Evolutionary conservation across 2,113 vertebrate genomes (phyloP).

Genomic region (Taxidea taxus): DNA sequence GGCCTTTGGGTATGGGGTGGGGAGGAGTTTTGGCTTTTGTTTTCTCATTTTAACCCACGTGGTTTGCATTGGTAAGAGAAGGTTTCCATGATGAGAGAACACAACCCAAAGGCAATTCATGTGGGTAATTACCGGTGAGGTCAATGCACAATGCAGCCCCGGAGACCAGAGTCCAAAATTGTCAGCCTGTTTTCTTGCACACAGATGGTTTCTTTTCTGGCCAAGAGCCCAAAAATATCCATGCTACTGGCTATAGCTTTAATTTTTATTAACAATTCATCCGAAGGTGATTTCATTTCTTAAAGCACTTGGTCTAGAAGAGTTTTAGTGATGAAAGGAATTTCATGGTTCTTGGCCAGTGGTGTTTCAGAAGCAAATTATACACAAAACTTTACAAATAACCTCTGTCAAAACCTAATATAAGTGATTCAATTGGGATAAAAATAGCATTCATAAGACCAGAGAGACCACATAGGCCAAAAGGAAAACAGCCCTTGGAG

Average conservation of each 20-base stretch:
- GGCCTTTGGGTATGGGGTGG: neutral
- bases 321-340: slow-evolving; percentile 2
- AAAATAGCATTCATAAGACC: neutral
- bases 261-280: slow-evolving; percentile 56
- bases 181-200: slow-evolving; percentile 54
- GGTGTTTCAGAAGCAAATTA: slow-evolving; percentile 23
- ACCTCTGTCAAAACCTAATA: neutral
- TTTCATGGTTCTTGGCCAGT: neutral
- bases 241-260: slow-evolving; percentile 24
- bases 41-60: slow-evolving; percentile 55
- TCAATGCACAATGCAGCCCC: neutral
- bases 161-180: slow-evolving; percentile 39
- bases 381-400: neutral
- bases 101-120: slow-evolving; percentile 53
- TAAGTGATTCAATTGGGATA: neutral
- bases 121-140: slow-evolving; percentile 39
- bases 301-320: neutral
- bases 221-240: slow-evolving; percentile 30
- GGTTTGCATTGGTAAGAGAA: slow-evolving; percentile 44
- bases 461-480: neutral
- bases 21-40: neutral
- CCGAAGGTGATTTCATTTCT: slow-evolving; percentile 48
- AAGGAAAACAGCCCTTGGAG: neutral
- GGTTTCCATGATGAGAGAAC: slow-evolving; percentile 43
- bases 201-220: slow-evolving; percentile 45